Conservation (phyloP, 2,888 invertebrate genomes). For the Catocala sponsa region DNA sequence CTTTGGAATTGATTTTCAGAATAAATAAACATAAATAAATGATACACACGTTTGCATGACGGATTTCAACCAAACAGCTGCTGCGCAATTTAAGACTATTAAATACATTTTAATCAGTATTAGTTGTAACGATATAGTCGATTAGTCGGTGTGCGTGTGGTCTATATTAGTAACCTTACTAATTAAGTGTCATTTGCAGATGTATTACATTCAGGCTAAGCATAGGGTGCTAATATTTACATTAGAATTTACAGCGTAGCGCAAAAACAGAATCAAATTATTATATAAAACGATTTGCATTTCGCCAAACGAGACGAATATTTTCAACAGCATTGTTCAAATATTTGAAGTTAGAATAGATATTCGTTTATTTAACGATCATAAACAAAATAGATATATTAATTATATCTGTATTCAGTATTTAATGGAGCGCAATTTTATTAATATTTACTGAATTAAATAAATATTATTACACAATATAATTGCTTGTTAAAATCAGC, state of each 20-base stretch:
- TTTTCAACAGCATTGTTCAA: slow-evolving; percentile 2
- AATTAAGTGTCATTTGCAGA: slow-evolving; percentile 36
- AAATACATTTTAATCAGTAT: slow-evolving; percentile 32
- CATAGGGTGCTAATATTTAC: slow-evolving; percentile 38
- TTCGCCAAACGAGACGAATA: not conserved
- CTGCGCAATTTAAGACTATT: slow-evolving; percentile 11
- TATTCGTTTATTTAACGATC: not conserved
- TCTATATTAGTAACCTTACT: slow-evolving; percentile 43
- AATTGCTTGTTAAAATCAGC: not conserved
- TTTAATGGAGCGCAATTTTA: not conserved
- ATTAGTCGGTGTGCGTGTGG: slow-evolving; percentile 48
- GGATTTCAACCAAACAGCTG: slow-evolving; percentile 34
- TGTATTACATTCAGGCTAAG: slow-evolving; percentile 43
- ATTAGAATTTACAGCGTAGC: slow-evolving; percentile 10
- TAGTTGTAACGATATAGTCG: slow-evolving; percentile 42
- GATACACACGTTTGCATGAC: slow-evolving; percentile 17
- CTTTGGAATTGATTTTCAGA: not conserved
- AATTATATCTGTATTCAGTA: slow-evolving; percentile 2
- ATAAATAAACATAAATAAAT: not conserved
- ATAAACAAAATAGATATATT: not conserved
- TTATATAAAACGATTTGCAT: not conserved
- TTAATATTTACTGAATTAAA: slow-evolving; percentile 4
- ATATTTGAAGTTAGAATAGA: slow-evolving; percentile 9
- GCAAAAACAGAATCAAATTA: slow-evolving; percentile 20
- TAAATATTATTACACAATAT: not conserved